Evolutionary conservation across 2,888 invertebrate genomes (phyloP).

Genomic region (Drosophila subsilvestris): DNA sequence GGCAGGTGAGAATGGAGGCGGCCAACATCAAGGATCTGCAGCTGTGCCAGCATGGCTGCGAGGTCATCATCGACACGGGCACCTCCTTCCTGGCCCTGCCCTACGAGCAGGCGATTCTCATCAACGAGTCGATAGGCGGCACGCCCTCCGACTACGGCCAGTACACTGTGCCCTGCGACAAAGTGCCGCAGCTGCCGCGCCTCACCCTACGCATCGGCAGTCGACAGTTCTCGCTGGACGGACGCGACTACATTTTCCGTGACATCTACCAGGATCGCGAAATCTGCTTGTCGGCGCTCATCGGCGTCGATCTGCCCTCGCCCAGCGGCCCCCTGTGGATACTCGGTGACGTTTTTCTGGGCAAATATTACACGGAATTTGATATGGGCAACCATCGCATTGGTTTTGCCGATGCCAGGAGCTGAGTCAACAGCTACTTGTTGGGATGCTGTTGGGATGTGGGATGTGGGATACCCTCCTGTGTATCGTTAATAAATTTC

Average conservation of each 20-base stretch:
- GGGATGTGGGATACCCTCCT: too few species aligned
- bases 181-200: constrained; percentile 90
- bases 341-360: constrained; percentile 68
- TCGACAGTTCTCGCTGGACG: constrained; percentile 89
- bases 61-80: constrained; percentile 85
- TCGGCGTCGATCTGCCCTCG: constrained; percentile 68
- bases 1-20: constrained; percentile 61
- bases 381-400: constrained; percentile 73
- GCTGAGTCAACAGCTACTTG: constrained; percentile 31
- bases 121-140: constrained; percentile 92
- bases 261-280: constrained; percentile 91
- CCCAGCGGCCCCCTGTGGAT: constrained; percentile 71
- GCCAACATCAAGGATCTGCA: constrained; percentile 53
- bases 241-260: constrained; percentile 93
- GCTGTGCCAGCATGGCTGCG: constrained; percentile 57
- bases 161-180: constrained; percentile 90
- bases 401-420: constrained; percentile 83
- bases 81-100: constrained; percentile 98
- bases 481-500: constrained; percentile 12
- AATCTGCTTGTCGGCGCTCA: constrained; percentile 85
- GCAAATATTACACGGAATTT: constrained; percentile 71
- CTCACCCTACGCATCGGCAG: constrained; percentile 91
- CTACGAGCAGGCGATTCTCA: constrained; percentile 88
- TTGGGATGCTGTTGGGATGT: neutral
- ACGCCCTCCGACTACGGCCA: constrained; percentile 93